These are phyloP conservation scores for Poecilia picta DNA, from an alignment of 2,797 vertebrate species.

Conservation along the genomic window DNA sequence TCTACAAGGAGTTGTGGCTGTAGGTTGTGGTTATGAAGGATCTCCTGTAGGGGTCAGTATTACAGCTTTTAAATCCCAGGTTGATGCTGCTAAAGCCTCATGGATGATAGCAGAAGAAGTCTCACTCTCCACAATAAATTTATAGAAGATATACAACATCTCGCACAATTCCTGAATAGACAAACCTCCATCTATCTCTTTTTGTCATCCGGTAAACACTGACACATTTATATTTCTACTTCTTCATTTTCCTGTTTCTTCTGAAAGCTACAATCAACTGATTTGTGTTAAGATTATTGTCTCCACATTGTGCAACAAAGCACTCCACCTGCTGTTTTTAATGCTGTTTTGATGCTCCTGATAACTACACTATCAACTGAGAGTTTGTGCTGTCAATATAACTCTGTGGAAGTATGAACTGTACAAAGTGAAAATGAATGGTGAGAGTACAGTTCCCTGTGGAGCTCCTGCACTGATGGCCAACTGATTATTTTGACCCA, in stretches of 20 bases:
- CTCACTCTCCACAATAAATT: too few species aligned
- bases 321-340: background rate
- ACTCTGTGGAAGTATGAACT: background rate
- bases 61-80: background rate
- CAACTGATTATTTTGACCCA: background rate
- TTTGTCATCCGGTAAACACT: background rate
- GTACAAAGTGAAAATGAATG: background rate
- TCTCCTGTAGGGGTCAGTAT: background rate
- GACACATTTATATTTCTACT: background rate
- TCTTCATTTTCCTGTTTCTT: background rate
- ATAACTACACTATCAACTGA: background rate
- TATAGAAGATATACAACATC: background rate
- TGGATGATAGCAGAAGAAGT: background rate
- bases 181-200: background rate
- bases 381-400: background rate
- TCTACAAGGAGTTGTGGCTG: background rate
- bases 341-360: background rate
- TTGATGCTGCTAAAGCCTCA: background rate
- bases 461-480: background rate
- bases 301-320: background rate
- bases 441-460: background rate
- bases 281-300: background rate
- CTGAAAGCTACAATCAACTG: background rate
- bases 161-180: background rate
- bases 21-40: background rate